Evolutionary conservation across 2,888 invertebrate genomes (phyloP), one percentile per base, ranked within the genome.

Genomic region (Acronicta leporina): DNA sequence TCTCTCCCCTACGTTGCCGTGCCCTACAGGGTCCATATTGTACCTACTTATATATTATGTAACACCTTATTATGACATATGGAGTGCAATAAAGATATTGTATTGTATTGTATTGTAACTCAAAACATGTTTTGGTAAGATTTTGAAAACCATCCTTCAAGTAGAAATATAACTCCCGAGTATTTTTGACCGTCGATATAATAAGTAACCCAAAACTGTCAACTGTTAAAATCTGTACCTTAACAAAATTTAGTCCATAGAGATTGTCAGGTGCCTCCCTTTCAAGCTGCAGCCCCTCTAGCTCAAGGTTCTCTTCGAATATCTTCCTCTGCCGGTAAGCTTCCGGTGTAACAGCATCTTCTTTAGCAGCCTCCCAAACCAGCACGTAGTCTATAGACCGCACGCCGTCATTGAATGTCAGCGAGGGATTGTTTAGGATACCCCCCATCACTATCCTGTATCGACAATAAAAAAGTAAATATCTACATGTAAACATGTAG

Each of bases 381-480:
- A 98, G 86, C 45, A 97, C 96, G 90, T 96, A 97, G 91, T 97
- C 97, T 75, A 97, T 96, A 5, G 96, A 96, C 25, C 97, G 95
- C 8, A 95, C 87, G 10, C 96, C 96, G 87, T 97, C 97, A 68
- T 95, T 95, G 87, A 97, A 97, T 70, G 95, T 96, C 59, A 97
- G 89, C 0, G 96, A 96, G 0, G 95, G 95, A 73, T 94, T 95
- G 78, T 89, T 92, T 14, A 86, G 63, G 1, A 92, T 80, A 14
- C 91, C 92, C 0, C 91, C 89, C 90, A 93, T 91, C 49, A 92
- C 85, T 66, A 92, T 92, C 57, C 94, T 94, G 88, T 57, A 75
- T 20, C 13, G 30, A 42, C n/a, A 13, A 14, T 52, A 65, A 33
- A 50, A 53, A 14, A 15, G 7, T 25, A 51, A 43, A n/a, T 33